These are phyloP conservation scores for Monochamus alternatus DNA, from an alignment of 2,888 invertebrate species.

Conservation along the genomic window DNA sequence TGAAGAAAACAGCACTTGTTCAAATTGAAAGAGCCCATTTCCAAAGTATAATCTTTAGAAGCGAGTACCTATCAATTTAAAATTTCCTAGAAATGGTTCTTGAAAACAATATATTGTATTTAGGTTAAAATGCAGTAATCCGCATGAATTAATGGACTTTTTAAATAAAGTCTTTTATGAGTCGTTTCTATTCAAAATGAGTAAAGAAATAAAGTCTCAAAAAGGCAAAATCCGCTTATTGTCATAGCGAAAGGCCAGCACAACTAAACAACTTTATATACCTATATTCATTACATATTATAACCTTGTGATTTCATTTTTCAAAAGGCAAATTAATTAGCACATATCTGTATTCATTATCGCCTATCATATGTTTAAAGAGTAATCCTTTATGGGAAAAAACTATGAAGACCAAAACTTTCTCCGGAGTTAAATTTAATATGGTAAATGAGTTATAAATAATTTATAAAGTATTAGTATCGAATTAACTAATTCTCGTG, in stretches of 20 bases:
- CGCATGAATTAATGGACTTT: too few relatives aligned
- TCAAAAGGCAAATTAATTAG: not conserved
- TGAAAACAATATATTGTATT: too few relatives aligned
- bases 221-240: constrained; percentile 1
- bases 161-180: too few relatives aligned
- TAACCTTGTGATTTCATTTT: constrained; percentile 1
- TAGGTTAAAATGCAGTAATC: too few relatives aligned
- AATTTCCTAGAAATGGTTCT: too few relatives aligned
- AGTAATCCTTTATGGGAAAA: constrained; percentile 3
- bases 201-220: not conserved
- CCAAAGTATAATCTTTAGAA: too few relatives aligned
- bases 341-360: constrained; percentile 2
- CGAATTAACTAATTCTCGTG: not conserved
- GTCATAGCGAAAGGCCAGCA: not conserved
- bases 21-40: too few relatives aligned
- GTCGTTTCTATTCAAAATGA: not conserved
- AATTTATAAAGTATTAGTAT: constrained; percentile 6
- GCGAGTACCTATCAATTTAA: too few relatives aligned
- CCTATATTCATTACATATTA: not conserved
- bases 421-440: constrained; percentile 31
- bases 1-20: too few relatives aligned
- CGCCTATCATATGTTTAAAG: not conserved
- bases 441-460: constrained; percentile 22
- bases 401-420: constrained; percentile 9
- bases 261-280: not conserved